Conservation (phyloP, 2,888 invertebrate species). For the Trichopria drosophilae region DNA sequence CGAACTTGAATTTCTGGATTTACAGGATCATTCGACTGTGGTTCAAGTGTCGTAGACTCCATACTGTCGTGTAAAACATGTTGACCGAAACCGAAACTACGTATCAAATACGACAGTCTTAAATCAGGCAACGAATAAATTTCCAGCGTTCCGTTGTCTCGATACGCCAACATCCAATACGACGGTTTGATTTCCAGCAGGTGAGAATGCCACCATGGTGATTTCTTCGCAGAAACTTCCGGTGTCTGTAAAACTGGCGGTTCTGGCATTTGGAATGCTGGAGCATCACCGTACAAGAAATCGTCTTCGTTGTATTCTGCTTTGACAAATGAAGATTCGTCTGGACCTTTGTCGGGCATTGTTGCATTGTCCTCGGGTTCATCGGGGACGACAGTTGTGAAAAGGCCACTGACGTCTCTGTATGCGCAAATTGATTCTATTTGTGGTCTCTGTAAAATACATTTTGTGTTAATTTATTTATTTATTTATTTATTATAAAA, state of each 20-base stretch:
- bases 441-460: slow-evolving; percentile 54
- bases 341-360: slow-evolving; percentile 59
- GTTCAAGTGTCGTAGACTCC: slow-evolving; percentile 71
- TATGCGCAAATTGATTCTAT: slow-evolving; percentile 68
- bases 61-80: slow-evolving; percentile 77
- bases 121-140: slow-evolving; percentile 90
- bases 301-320: slow-evolving; percentile 93
- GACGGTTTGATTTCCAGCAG: slow-evolving; percentile 74
- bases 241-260: slow-evolving; percentile 44
- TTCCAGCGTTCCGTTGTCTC: slow-evolving; percentile 90
- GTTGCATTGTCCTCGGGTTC: slow-evolving; percentile 60
- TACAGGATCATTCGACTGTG: slow-evolving; percentile 51
- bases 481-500: too few species aligned
- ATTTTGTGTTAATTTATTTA: slow-evolving; percentile 6
- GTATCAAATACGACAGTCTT: slow-evolving; percentile 77
- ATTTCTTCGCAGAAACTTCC: slow-evolving; percentile 46
- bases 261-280: slow-evolving; percentile 67
- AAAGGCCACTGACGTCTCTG: slow-evolving; percentile 88
- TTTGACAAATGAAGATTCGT: slow-evolving; percentile 62
- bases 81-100: slow-evolving; percentile 72
- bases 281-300: slow-evolving; percentile 82
- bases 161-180: slow-evolving; percentile 85
- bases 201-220: slow-evolving; percentile 70
- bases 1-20: slow-evolving; percentile 60
- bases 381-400: slow-evolving; percentile 70